Base-by-base conservation (phyloP, 1,140 invertebrate genomes). In the Drosophila navojoa region DNA sequence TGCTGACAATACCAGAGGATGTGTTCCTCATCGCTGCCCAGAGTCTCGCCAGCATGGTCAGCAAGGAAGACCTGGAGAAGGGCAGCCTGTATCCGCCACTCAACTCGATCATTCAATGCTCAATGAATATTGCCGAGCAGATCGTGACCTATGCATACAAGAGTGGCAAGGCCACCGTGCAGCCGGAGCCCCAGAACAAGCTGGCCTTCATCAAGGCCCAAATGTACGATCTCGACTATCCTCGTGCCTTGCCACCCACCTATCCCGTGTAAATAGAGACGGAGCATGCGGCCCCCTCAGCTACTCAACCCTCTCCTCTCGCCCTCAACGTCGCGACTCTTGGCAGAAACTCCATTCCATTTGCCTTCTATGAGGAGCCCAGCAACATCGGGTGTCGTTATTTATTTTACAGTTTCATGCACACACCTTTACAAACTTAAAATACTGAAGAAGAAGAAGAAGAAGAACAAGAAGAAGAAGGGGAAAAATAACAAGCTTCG, bases 51-150 rank as follows among this genome's bases (percentile, higher is more conserved):
- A 94, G 96, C n/a, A 93, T 97, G 64, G 98, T 99, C 0, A 95
- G 95, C 6, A 94, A 97, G 55, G 93, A 94, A 6, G 96, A 99
- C 92, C 93, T 99, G 42, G 94, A 94, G 0, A 94, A 95, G 62
- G 98, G 98, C n/a, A 96, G 97, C 73, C 94, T 99, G 25, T 99
- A 99, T 92, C 99, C 99, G 13, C 97, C 98, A 0, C 93, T 99
- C 9, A 93, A 94, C n/a, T 94, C 95, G 15, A 98, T 99, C 81
- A 95, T 96, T 71, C 95, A 97, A 52, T 97, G 98, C 55, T 99
- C 98, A 0, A 79, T 98, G 2, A 94, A 95, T 74, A 99, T 99
- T 77, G 98, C 98, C 5, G 94, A 95, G 4, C 94, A 95, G 78
- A 93, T 99, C 66, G 96, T 97, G 29, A 95, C 98, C 71, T 96